phyloP scores from a whole-genome alignment of 2,113 vertebrate genomes.

The Pseudorectes ferrugineus region DNA sequence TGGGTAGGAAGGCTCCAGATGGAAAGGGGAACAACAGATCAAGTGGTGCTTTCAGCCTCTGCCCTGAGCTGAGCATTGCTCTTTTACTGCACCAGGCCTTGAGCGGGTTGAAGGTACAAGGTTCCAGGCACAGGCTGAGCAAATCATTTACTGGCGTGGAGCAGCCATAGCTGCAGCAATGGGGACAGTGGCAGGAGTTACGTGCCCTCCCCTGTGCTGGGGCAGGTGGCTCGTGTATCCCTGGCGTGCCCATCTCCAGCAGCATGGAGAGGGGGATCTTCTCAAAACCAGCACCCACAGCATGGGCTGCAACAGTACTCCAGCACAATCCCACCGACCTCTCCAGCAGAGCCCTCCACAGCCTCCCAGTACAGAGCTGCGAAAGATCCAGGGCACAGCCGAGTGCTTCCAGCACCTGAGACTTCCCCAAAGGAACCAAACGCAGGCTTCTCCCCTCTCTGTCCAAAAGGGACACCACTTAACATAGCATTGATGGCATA shows the following conservation, averaged over 20 bases:
- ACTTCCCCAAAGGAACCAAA: not conserved
- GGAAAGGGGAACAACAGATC: not conserved
- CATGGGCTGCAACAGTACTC: not conserved
- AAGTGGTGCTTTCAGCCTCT: not conserved
- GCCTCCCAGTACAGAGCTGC: accelerated
- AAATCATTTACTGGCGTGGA: not conserved
- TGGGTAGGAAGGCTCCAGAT: not conserved
- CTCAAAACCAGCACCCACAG: not conserved
- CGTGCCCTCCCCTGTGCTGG: accelerated
- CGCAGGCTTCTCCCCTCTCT: not conserved
- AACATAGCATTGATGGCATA: not conserved
- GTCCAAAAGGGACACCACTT: not conserved
- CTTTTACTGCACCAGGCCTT: not conserved
- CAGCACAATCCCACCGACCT: not conserved
- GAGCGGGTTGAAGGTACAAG: not conserved
- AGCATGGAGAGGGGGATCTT: not conserved
- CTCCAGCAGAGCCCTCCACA: not conserved
- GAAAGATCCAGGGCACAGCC: not conserved
- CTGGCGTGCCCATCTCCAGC: not conserved
- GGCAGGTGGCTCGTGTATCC: not conserved
- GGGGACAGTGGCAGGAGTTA: not conserved
- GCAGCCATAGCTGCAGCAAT: accelerated
- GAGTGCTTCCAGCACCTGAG: not conserved
- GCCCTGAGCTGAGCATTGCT: accelerated
- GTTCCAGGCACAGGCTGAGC: not conserved